These are phyloP conservation scores for Oryzias woworae DNA, from an alignment of 2,113 vertebrate species.

Conservation along the genomic window DNA sequence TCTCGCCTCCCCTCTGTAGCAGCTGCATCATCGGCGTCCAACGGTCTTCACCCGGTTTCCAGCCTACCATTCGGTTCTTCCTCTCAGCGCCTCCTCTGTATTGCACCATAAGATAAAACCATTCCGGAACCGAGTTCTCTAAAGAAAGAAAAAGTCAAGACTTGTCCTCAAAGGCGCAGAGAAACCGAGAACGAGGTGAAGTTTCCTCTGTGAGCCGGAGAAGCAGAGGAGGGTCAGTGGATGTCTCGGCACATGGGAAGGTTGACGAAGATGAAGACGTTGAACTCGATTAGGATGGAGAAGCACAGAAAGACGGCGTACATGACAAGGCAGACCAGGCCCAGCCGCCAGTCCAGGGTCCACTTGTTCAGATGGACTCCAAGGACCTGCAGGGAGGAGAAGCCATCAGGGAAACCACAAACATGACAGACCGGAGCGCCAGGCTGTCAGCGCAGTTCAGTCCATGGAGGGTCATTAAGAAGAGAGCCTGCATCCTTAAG, in stretches of 20 bases:
- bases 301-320: conserved; percentile 92
- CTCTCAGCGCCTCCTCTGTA: conserved; percentile 7
- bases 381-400: conserved; percentile 78
- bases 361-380: conserved; percentile 95
- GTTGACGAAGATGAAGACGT: conserved; percentile 97
- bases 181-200: conserved; percentile 41
- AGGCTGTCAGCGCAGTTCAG: too few species aligned
- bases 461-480: too few species aligned
- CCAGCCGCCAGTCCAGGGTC: conserved; percentile 92
- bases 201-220: conserved; percentile 9
- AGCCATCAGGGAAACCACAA: neutral
- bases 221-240: conserved; percentile 44
- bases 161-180: conserved; percentile 26
- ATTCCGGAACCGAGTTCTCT: conserved; percentile 15
- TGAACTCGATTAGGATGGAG: conserved; percentile 96
- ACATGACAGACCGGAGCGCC: too few species aligned
- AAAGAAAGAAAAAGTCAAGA: conserved; percentile 30
- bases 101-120: conserved; percentile 6
- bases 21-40: conserved; percentile 46
- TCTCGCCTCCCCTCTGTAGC: conserved; percentile 32
- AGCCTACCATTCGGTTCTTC: conserved; percentile 16
- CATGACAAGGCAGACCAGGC: conserved; percentile 84
- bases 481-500: too few species aligned
- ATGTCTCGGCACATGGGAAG: conserved; percentile 92
- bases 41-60: conserved; percentile 26